A percentile compares a stretch with the other conserved stretches of the same genome.
phyloP scores from a whole-genome alignment of 1,140 invertebrate genomes.

The Halictus rubicundus region DNA sequence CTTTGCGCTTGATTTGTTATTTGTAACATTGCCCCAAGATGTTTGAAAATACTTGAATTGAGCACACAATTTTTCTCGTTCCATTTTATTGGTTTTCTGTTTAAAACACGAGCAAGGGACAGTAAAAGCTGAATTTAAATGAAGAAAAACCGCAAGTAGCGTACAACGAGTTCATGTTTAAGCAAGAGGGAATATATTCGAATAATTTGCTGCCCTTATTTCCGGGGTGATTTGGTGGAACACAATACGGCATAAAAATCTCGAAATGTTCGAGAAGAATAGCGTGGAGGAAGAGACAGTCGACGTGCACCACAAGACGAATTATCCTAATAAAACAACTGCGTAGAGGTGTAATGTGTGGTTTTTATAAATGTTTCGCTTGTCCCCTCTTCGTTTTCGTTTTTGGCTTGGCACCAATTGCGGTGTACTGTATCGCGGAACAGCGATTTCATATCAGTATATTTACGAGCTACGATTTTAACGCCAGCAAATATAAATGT shows the following conservation, averaged over 20 bases:
- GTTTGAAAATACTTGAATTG: too few species aligned
- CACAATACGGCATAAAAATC: slow-evolving; percentile 36
- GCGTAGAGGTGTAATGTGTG: slow-evolving; percentile 66
- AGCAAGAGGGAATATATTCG: not conserved
- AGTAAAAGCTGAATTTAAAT: too few species aligned
- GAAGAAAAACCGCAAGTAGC: too few species aligned
- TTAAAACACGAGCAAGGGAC: too few species aligned
- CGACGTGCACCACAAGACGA: slow-evolving; percentile 55
- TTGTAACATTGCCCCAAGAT: too few species aligned
- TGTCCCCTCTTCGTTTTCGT: slow-evolving; percentile 68
- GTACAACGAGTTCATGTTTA: not conserved
- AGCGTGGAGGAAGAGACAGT: slow-evolving; percentile 60
- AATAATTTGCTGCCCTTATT: not conserved
- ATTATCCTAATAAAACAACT: slow-evolving; percentile 72
- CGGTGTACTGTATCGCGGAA: slow-evolving; percentile 34
- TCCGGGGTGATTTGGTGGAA: not conserved
- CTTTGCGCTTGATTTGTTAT: too few species aligned
- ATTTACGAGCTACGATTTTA: slow-evolving; percentile 63
- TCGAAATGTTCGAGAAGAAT: slow-evolving; percentile 56
- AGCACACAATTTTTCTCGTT: too few species aligned
- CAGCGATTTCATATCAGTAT: slow-evolving; percentile 53
- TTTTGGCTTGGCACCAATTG: slow-evolving; percentile 71
- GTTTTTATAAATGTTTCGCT: slow-evolving; percentile 73
- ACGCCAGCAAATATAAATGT: slow-evolving; percentile 64
- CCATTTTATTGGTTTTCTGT: too few species aligned